Conservation (phyloP, 2,797 vertebrate species). For the Podarcis lilfordi region DNA sequence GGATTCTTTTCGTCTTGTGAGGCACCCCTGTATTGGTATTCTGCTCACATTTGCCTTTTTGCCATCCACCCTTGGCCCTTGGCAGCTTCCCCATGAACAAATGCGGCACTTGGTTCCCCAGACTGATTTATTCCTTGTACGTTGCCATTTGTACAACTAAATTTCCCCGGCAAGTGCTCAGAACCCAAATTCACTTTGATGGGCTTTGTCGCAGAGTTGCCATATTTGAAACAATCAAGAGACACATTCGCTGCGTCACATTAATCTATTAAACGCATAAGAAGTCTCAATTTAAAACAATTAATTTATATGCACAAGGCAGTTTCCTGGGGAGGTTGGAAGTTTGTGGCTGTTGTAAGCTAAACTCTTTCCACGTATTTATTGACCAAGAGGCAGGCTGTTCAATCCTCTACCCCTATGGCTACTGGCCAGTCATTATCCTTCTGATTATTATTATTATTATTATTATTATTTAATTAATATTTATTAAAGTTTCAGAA, state of each 20-base stretch:
- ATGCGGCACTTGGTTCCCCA: too few species aligned
- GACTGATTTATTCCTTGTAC: background rate
- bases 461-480: too few species aligned
- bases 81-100: too few species aligned
- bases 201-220: background rate
- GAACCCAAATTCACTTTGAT: background rate
- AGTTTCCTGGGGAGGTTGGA: background rate
- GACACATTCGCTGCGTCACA: background rate
- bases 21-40: too few species aligned
- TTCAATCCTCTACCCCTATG: background rate
- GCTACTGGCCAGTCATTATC: background rate
- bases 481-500: too few species aligned
- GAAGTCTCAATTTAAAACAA: background rate
- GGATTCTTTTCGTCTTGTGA: too few species aligned
- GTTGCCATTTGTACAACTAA: background rate
- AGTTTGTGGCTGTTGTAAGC: background rate
- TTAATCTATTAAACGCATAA: background rate
- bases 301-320: background rate
- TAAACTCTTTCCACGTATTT: background rate
- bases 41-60: too few species aligned
- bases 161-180: background rate
- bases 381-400: background rate
- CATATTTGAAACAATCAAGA: background rate
- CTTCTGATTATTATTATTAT: too few species aligned
- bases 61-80: too few species aligned